Evolutionary conservation across 2,888 invertebrate species (phyloP), one percentile per base, ranked within the genome.

Genomic region (Fragum whitleyi): DNA sequence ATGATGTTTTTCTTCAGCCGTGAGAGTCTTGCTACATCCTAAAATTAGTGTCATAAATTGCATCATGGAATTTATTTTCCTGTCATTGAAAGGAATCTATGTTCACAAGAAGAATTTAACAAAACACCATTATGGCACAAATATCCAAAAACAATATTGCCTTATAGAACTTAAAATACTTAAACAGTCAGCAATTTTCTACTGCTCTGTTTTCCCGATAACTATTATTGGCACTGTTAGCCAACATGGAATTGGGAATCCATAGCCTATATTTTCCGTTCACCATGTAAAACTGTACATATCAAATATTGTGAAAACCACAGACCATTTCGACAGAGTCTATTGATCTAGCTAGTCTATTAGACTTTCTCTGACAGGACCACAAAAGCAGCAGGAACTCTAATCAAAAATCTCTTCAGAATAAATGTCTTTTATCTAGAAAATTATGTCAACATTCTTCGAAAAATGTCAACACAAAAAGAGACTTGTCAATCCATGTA

Each of bases 281-380:
- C 42, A n/a, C 42, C 7, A 65, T 65, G 36, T 65, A 65, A 65
- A 65, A 42, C 65, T 26, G 23, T 23, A 65, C 65, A 65, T 65
- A 65, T 65, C 65, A 65, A 65, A 65, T 65, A 65, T 65, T 65
- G 65, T 26, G 65, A 65, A 65, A 65, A 42, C 65, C 26, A 42
- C 65, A 23, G 26, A 42, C 65, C 42, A 36, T 65, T 65, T 65
- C 65, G 23, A 65, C 42, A 65, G 42, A 65, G 65, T 36, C 32
- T 65, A 65, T 65, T 65, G 65, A 65, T 65, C 65, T 65, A 2
- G 42, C 9, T n/a, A 9, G 65, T 21, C 42, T 42, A 19, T 14
- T 65, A 42, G 42, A 65, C 65, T 26, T n/a, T 42, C 47, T 42
- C 65, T 65, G 65, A 65, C 39, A 42, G 42, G 42, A 39, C 36